Base-by-base conservation (phyloP, 2,888 invertebrate genomes). In the Epistrophe grossulariae region DNA sequence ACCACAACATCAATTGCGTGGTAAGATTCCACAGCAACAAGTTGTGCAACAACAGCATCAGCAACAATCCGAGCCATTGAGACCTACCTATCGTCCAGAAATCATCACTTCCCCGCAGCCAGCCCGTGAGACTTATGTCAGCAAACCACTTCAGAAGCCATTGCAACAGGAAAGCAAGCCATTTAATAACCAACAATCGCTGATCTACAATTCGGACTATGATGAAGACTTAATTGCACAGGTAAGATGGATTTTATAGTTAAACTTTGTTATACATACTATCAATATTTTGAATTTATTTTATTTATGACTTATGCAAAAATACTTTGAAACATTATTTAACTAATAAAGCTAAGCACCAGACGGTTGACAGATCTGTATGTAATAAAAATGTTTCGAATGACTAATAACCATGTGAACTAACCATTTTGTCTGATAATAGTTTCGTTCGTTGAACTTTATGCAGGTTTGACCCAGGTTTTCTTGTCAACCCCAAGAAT, bases 201-300 rank as follows among this genome's bases (percentile, higher is more conserved):
- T 95, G 52, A 92, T 93, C 66, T 93, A 94, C 48, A 93, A 93
- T 78, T 93, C 94, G 31, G 95, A 95, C 89, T 95, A 95, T 84
- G 95, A 95, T 85, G 95, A 95, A 89, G 95, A 94, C 89, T 93
- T 95, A 59, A 94, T 95, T 91, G 94, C 94, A 90, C 95, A 95
- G 94, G 95, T 95, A 91, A 10, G 52, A 38, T 35, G 2, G 10
- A 71, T 71, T 50, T 31, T 48, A 1, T 9, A 43, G 7, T 1
- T 5, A 17, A 24, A 43, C 5, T 11, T 15, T 64, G n/a, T 8
- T 40, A 19, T 52, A 2, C 5, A 19, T 52, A 2, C 5, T 13
- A 11, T 24, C 7, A 5, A 35, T 0, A 35, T 35, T 35, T 35
- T 35, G 35, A 35, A 35, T 9, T 35, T 35, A 35, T 31, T 9